phyloP scores from a whole-genome alignment of 2,888 invertebrate genomes.

The Caenorhabditis doughertyi region DNA sequence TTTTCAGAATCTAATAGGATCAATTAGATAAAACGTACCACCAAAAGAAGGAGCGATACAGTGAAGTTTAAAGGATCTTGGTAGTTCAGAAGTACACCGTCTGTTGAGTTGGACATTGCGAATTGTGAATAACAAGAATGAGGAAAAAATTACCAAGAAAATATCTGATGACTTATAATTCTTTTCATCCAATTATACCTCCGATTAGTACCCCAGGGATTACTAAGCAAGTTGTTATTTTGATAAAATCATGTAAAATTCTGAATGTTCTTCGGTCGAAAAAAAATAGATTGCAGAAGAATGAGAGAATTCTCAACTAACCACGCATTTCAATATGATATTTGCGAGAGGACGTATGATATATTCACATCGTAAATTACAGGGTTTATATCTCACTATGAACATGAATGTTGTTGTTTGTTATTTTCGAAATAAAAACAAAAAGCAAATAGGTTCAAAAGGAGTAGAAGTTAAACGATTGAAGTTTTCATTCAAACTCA shows the following conservation, averaged over 20 bases:
- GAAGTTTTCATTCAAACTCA: too few species aligned
- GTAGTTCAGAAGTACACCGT: not conserved
- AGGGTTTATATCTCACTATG: not conserved
- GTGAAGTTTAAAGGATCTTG: constrained; percentile 13
- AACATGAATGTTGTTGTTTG: not conserved
- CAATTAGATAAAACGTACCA: constrained; percentile 18
- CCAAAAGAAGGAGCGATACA: constrained; percentile 8
- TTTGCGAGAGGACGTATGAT: constrained; percentile 1
- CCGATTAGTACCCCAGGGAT: not conserved
- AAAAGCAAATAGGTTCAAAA: not conserved
- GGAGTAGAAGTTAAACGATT: not conserved
- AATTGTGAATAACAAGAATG: not conserved
- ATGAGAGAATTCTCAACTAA: not conserved
- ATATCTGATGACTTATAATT: not conserved
- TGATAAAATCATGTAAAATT: not conserved
- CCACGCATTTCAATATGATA: constrained; percentile 1
- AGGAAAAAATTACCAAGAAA: not conserved
- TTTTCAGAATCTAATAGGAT: too few species aligned
- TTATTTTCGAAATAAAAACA: not conserved
- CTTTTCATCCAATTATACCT: not conserved
- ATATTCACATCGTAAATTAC: constrained; percentile 17
- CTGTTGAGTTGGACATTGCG: not conserved
- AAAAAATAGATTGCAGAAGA: not conserved
- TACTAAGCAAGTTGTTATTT: not conserved
- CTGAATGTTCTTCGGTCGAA: not conserved